phyloP scores from a whole-genome alignment of 2,888 invertebrate genomes.

The Agonopterix heracliana region DNA sequence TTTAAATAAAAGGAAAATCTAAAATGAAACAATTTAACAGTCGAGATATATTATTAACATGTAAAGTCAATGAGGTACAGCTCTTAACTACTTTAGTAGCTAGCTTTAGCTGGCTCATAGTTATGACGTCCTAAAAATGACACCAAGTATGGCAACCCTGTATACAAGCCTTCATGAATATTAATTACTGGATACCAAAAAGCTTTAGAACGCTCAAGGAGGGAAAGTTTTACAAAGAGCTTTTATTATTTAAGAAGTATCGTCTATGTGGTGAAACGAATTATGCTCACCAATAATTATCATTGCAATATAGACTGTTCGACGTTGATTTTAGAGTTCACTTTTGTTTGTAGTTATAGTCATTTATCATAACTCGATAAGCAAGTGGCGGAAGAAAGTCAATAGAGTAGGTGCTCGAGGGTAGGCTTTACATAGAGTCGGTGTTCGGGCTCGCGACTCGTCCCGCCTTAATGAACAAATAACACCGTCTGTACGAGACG shows the following conservation, averaged over 20 bases:
- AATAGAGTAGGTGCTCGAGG: conserved; percentile 71
- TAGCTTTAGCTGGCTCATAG: too few species aligned
- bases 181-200: conserved; percentile 74
- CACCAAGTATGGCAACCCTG: not conserved
- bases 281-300: conserved; percentile 42
- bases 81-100: too few species aligned
- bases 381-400: conserved; percentile 75
- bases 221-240: conserved; percentile 76
- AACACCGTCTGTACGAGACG: conserved; percentile 19
- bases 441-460: conserved; percentile 35
- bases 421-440: conserved; percentile 52
- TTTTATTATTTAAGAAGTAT: conserved; percentile 75
- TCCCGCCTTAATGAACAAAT: conserved; percentile 56
- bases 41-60: too few species aligned
- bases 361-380: conserved; percentile 72
- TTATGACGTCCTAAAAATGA: not conserved
- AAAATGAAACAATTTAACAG: too few species aligned
- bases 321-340: conserved; percentile 17
- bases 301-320: conserved; percentile 31
- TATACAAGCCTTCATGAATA: conserved; percentile 69
- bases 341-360: conserved; percentile 25
- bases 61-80: too few species aligned
- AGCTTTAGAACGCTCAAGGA: conserved; percentile 74
- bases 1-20: too few species aligned
- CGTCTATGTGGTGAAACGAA: conserved; percentile 66